Evolutionary conservation across 2,888 invertebrate species (phyloP).

Genomic region (Byasa hedistus): DNA sequence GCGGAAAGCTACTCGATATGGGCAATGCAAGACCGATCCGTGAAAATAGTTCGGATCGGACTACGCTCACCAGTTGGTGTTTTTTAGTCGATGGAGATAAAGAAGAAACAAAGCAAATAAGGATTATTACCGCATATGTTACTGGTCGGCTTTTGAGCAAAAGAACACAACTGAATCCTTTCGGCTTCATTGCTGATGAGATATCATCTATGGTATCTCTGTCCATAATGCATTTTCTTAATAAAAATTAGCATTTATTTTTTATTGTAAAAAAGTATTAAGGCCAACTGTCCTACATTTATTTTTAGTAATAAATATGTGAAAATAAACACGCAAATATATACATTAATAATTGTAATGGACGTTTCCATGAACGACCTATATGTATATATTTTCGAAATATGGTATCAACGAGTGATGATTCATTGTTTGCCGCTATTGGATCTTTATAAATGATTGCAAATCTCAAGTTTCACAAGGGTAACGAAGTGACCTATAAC

Average conservation of each 20-base stretch:
- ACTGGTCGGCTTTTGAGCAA: not conserved
- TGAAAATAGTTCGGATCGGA: no score
- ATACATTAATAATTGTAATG: no score
- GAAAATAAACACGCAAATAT: not conserved
- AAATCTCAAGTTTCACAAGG: slow-evolving; percentile 24
- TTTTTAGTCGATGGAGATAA: no score
- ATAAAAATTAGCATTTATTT: not conserved
- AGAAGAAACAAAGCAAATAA: no score
- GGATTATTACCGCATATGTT: not conserved
- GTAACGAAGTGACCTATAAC: slow-evolving; percentile 51
- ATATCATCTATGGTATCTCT: not conserved
- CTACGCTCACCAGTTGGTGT: no score
- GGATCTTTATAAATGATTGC: slow-evolving; percentile 26
- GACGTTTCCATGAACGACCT: no score
- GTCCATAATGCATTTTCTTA: not conserved
- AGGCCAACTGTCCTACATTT: not conserved
- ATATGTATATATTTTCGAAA: not conserved
- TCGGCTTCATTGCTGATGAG: no score
- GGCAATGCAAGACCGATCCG: no score
- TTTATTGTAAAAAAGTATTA: not conserved
- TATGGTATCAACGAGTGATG: not conserved
- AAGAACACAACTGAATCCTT: not conserved
- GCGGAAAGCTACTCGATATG: no score
- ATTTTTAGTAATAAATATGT: not conserved
- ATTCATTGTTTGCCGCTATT: slow-evolving; percentile 15